Conservation (phyloP, 2,797 vertebrate species). For the Coreius guichenoti region DNA sequence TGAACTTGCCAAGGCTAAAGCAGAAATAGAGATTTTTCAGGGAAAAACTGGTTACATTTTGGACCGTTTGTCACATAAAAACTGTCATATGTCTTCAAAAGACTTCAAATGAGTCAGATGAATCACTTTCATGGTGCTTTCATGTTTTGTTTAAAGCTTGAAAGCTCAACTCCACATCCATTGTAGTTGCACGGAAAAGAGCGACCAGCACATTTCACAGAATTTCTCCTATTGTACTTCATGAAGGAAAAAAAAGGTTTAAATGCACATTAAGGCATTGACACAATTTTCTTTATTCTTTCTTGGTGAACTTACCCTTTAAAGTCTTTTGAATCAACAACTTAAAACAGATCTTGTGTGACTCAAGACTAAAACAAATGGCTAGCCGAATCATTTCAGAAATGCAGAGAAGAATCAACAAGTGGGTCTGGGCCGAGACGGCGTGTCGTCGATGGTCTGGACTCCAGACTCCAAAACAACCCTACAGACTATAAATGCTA, state of each 20-base stretch:
- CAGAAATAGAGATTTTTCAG: neutral
- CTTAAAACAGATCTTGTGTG: constrained; percentile 15
- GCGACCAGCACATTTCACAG: neutral
- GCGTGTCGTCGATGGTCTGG: neutral
- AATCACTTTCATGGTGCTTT: neutral
- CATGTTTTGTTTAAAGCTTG: neutral
- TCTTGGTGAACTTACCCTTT: no score
- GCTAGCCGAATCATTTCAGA: constrained; percentile 29
- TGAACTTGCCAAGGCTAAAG: neutral
- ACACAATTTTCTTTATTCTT: neutral
- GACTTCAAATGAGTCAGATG: neutral
- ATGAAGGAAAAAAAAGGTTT: neutral
- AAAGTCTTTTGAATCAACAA: neutral
- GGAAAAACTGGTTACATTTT: neutral
- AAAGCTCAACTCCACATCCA: neutral
- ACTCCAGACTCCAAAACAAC: constrained; percentile 38
- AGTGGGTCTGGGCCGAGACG: constrained; percentile 17
- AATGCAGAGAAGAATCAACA: constrained; percentile 34
- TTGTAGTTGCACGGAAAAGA: neutral
- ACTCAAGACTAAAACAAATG: constrained; percentile 28
- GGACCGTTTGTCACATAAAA: neutral
- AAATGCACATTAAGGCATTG: neutral
- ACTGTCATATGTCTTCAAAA: neutral
- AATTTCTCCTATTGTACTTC: neutral
- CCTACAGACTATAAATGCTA: constrained; percentile 38